Base-by-base conservation (phyloP, 2,113 vertebrate genomes). In the Gambusia affinis region DNA sequence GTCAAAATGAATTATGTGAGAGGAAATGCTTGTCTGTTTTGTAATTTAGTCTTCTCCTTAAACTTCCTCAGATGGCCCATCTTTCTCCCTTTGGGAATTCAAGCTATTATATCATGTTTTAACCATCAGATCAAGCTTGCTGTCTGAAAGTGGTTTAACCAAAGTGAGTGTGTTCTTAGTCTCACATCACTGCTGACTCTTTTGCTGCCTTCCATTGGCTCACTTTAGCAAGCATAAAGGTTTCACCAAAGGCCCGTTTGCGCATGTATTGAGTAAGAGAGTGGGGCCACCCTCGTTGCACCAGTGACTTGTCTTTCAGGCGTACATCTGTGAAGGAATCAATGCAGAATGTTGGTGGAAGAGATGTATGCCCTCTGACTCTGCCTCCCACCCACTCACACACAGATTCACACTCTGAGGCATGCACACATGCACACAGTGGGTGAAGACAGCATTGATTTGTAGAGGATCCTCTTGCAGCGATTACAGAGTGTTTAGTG, bases 281-380 rank as follows among this genome's bases (percentile, higher is more conserved):
- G 79, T 73, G 87, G 78, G 81, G 79, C 81, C 85, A 85, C 78
- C 74, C 83, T 67, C 54, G 67, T 78, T 86, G 76, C 87, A 87
- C 85, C 87, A 79, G 72, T 82, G 79, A 64, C 79, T 83, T 72
- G 81, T 91, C 83, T 87, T 75, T 87, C 83, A 84, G 88, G 82
- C 84, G 14, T 80, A 60, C 82, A 89, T 91, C 82, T 88, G 84
- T 82, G 67, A 33, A 87, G 79, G 91, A 90, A 91, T 93, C 90
- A 86, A 91, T 91, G 89, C 81, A 51, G 85, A 91, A 85, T 77
- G 87, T 87, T 89, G 91, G 88, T 88, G 83, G 90, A 88, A 78
- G 84, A 86, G 83, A 88, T 80, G 79, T 83, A 73, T 87, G 83
- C 80, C 90, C 88, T 89, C 83, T 92, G 88, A 92, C 85, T 89